phyloP scores from a whole-genome alignment of 2,797 vertebrate genomes.

The Cuculus canorus region DNA sequence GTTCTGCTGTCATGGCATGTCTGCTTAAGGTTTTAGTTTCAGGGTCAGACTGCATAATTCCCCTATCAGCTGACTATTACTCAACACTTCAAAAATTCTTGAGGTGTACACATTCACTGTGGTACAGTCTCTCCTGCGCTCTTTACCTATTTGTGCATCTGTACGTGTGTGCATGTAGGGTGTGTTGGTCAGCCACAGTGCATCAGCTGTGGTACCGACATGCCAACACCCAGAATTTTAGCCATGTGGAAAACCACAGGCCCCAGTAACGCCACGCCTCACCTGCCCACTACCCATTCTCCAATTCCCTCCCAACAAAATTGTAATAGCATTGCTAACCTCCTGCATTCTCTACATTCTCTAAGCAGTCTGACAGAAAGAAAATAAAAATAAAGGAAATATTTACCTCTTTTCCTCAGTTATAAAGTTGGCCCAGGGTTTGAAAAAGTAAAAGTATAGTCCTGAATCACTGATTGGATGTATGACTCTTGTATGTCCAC shows the following conservation, averaged over 20 bases:
- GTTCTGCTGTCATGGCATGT: background rate
- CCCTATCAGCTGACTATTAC: background rate
- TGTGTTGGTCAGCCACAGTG: background rate
- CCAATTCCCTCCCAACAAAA: background rate
- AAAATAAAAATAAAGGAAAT: background rate
- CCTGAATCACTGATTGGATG: background rate
- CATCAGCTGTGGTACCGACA: background rate
- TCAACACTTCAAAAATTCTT: background rate
- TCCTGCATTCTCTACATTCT: background rate
- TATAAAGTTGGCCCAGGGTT: background rate
- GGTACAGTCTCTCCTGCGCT: background rate
- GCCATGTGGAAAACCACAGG: background rate
- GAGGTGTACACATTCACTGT: background rate
- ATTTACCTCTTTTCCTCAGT: background rate
- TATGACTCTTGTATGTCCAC: background rate
- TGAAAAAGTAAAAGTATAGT: background rate
- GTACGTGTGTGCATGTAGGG: accelerated
- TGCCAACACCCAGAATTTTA: background rate
- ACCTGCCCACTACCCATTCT: background rate
- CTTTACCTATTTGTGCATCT: accelerated
- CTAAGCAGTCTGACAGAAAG: background rate
- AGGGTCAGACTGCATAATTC: background rate
- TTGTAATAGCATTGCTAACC: background rate
- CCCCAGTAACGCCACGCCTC: background rate
- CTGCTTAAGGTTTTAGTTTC: background rate